Evolutionary conservation across 2,797 vertebrate species (phyloP).

Genomic region (Lycodopsis pacificus): DNA sequence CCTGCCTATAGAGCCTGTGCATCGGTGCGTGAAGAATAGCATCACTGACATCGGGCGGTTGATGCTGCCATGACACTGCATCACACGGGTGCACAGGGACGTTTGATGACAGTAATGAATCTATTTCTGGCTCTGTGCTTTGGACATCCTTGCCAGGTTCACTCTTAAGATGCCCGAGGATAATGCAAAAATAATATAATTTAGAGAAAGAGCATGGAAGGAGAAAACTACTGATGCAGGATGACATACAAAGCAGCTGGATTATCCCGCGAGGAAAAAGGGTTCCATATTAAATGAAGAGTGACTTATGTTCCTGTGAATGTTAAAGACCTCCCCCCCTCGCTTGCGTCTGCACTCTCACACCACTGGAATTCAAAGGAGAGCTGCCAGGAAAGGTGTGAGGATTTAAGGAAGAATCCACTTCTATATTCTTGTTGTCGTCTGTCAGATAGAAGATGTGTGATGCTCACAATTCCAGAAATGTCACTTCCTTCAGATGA

Average conservation of each 20-base stretch:
- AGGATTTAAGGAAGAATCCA: neutral
- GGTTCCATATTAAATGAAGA: slow-evolving; percentile 19
- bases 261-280: slow-evolving; percentile 3
- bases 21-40: neutral
- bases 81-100: slow-evolving; percentile 8
- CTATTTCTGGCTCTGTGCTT: neutral
- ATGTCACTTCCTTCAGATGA: slow-evolving; percentile 36
- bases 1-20: slow-evolving; percentile 7
- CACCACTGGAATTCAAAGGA: slow-evolving; percentile 1
- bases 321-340: neutral
- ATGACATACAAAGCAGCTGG: slow-evolving; percentile 16
- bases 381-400: slow-evolving; percentile 11
- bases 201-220: neutral
- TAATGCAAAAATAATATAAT: neutral
- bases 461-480: slow-evolving; percentile 7
- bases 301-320: slow-evolving; percentile 15
- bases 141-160: neutral
- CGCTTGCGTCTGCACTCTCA: neutral
- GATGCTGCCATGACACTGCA: neutral
- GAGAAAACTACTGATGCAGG: neutral
- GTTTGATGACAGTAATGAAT: neutral
- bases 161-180: neutral
- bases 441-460: slow-evolving; percentile 9
- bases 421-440: neutral
- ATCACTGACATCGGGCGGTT: slow-evolving; percentile 11